Conservation (phyloP, 1,140 invertebrate genomes). For the Cyrtorhinus lividipennis region DNA sequence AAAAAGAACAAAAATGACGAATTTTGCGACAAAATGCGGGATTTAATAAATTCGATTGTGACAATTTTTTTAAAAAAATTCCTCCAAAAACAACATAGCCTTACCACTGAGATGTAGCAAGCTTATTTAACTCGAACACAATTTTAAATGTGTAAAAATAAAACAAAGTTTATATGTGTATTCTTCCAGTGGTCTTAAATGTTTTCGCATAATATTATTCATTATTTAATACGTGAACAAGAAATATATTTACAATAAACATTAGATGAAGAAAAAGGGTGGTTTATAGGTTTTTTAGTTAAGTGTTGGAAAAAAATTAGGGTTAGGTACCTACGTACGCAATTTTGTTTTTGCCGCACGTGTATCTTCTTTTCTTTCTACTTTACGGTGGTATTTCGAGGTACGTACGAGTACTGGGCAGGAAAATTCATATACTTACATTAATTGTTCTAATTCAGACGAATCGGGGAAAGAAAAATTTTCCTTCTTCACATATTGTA, state of each 20-base stretch:
- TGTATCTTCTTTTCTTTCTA: conserved; percentile 13
- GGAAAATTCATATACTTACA: not conserved
- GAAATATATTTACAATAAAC: conserved; percentile 2
- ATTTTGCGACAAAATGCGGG: no score
- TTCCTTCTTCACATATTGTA: not conserved
- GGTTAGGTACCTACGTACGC: not conserved
- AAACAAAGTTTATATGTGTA: conserved; percentile 14
- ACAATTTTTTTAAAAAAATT: no score
- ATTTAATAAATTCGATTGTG: no score
- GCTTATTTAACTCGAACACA: not conserved
- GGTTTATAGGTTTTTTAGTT: not conserved
- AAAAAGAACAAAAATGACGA: not conserved
- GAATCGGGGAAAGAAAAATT: not conserved
- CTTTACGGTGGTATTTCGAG: not conserved
- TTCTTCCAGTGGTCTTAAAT: conserved; percentile 22
- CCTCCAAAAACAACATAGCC: conserved; percentile 20
- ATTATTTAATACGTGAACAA: conserved; percentile 2
- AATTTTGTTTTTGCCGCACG: conserved; percentile 10
- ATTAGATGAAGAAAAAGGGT: not conserved
- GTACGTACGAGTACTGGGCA: not conserved
- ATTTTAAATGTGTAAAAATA: conserved; percentile 3
- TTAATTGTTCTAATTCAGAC: not conserved
- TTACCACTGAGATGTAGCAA: conserved; percentile 17
- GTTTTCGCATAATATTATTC: conserved; percentile 10
- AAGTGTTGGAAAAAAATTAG: not conserved